A percentile compares a stretch with the other conserved stretches of the same genome.
phyloP scores from a whole-genome alignment of 2,113 vertebrate species.

The Bostrychus sinensis region DNA sequence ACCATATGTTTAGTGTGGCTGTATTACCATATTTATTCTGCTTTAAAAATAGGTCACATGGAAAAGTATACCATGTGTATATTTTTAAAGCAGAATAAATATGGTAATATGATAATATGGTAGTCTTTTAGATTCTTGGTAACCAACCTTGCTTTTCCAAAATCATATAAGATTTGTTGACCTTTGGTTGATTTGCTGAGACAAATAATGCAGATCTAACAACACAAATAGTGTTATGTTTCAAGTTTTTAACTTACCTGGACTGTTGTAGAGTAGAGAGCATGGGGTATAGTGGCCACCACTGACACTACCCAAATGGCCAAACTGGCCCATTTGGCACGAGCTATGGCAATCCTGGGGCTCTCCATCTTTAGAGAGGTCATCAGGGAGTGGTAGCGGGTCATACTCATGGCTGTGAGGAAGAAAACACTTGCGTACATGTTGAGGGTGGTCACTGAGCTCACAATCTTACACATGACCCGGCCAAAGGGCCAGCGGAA shows the following conservation, averaged over 20 bases:
- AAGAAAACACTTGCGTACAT: conserved; percentile 86
- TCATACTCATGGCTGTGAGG: conserved; percentile 83
- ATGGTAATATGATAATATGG: no score
- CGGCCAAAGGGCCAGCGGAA: conserved; percentile 85
- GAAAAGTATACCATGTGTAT: no score
- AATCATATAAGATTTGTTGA: no score
- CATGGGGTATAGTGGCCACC: conserved; percentile 80
- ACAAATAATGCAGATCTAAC: background rate
- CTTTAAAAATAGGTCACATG: no score
- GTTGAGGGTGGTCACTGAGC: conserved; percentile 82
- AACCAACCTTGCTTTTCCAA: no score
- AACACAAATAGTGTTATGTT: background rate
- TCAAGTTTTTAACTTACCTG: conserved; percentile 50
- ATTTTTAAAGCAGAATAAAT: no score
- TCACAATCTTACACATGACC: conserved; percentile 84
- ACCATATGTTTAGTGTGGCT: no score
- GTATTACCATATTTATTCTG: no score
- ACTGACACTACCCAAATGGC: conserved; percentile 80
- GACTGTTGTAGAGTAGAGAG: conserved; percentile 79
- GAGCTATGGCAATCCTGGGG: conserved; percentile 40
- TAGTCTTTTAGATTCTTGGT: no score
- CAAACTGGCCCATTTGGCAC: conserved; percentile 77
- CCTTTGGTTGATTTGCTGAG: no score
- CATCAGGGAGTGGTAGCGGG: conserved; percentile 78
- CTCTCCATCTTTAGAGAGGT: conserved; percentile 76